These are phyloP conservation scores for Carcharodon carcharias DNA, from an alignment of 2,797 vertebrate species.

Conservation along the genomic window DNA sequence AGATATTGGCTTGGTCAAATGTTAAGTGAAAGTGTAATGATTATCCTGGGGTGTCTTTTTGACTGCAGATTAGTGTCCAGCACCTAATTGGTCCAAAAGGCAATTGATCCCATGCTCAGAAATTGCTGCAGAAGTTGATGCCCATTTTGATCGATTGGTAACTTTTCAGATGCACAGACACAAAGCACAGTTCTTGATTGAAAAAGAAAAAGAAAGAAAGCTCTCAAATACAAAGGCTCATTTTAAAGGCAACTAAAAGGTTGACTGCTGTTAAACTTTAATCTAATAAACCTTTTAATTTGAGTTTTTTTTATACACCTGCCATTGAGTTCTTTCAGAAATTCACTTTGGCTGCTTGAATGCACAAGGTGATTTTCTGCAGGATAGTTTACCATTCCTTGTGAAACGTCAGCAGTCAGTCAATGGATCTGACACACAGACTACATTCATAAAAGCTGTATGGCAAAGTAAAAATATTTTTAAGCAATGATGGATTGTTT, in stretches of 20 bases:
- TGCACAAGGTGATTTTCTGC: neutral
- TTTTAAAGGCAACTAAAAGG: neutral
- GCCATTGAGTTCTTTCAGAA: neutral
- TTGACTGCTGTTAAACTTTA: neutral
- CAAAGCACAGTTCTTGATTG: neutral
- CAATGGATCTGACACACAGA: neutral
- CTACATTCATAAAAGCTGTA: neutral
- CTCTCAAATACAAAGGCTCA: neutral
- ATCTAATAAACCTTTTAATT: neutral
- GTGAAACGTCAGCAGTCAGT: neutral
- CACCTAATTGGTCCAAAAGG: neutral
- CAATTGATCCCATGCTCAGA: neutral
- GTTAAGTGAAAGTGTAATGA: conserved; percentile 29
- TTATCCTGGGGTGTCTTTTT: neutral
- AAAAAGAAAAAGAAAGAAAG: neutral
- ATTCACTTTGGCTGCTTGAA: too few species aligned
- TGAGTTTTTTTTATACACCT: neutral
- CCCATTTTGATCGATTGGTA: neutral
- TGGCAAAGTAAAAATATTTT: neutral
- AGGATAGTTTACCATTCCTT: too few species aligned
- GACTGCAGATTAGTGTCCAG: conserved; percentile 17
- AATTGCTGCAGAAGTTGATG: conserved; percentile 2
- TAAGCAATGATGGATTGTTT: neutral
- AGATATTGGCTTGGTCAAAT: neutral
- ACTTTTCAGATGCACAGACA: neutral